Conservation (phyloP, 2,888 invertebrate genomes). For the Tortricodes alternella region DNA sequence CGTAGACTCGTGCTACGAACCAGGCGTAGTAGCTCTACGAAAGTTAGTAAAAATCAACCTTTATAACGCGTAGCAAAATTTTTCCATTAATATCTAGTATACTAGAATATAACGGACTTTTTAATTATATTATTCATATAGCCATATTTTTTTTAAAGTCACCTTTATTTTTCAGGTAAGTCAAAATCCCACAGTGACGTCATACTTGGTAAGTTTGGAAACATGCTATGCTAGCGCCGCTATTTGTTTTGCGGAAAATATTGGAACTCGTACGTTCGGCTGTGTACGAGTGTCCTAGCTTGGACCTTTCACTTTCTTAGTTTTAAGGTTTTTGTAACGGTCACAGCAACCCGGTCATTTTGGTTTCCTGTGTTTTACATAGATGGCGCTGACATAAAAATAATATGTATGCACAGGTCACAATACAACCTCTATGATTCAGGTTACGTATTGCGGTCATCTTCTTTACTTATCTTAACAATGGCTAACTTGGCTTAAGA, state of each 20-base stretch:
- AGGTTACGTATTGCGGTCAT: too few relatives aligned
- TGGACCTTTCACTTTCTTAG: slow-evolving; percentile 35
- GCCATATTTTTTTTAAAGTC: not conserved
- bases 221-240: slow-evolving; percentile 14
- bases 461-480: too few relatives aligned
- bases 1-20: not conserved
- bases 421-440: too few relatives aligned
- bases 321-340: slow-evolving; percentile 19
- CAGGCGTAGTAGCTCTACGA: not conserved
- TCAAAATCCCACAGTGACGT: not conserved
- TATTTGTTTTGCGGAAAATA: slow-evolving; percentile 1
- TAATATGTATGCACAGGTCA: too few relatives aligned
- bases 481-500: too few relatives aligned
- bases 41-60: not conserved
- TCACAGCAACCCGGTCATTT: not conserved
- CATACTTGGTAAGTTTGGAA: slow-evolving; percentile 10
- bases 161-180: slow-evolving; percentile 33
- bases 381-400: slow-evolving; percentile 11
- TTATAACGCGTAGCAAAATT: not conserved
- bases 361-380: not conserved
- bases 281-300: slow-evolving; percentile 32
- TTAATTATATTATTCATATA: not conserved
- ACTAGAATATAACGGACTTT: not conserved
- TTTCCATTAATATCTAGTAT: too few relatives aligned
- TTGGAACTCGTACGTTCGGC: slow-evolving; percentile 25